A percentile compares a stretch with the other conserved stretches of the same genome.
These are phyloP conservation scores for Tipula helvola DNA, from an alignment of 2,888 invertebrate genomes.

Conservation along the genomic window DNA sequence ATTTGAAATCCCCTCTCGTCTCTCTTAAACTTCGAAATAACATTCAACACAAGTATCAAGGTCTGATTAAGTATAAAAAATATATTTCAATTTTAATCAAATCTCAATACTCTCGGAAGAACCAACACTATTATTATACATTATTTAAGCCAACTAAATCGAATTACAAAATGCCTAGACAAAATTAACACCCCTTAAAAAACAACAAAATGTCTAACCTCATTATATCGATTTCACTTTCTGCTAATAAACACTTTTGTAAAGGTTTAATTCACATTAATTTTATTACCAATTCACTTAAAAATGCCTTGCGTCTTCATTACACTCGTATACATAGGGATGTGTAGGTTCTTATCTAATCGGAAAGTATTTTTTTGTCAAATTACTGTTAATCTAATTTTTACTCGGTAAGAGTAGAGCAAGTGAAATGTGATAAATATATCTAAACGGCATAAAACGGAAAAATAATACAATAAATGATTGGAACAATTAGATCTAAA, in stretches of 20 bases:
- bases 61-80: no score
- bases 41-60: no score
- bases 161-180: not conserved
- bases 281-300: not conserved
- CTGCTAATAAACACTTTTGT: not conserved
- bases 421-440: not conserved
- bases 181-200: not conserved
- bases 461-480: not conserved
- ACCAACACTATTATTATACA: no score
- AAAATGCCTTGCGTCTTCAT: not conserved
- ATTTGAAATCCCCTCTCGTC: no score
- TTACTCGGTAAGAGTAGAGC: not conserved
- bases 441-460: not conserved
- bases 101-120: no score
- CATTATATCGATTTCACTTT: not conserved
- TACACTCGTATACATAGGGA: not conserved
- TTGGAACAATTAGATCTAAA: not conserved
- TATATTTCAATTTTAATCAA: no score
- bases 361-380: not conserved
- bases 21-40: no score
- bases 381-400: not conserved
- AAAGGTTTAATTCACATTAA: not conserved
- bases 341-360: not conserved
- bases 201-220: not conserved
- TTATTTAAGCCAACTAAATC: not conserved